phyloP scores from a whole-genome alignment of 2,888 invertebrate species.

The Pseudococcus viburni region DNA sequence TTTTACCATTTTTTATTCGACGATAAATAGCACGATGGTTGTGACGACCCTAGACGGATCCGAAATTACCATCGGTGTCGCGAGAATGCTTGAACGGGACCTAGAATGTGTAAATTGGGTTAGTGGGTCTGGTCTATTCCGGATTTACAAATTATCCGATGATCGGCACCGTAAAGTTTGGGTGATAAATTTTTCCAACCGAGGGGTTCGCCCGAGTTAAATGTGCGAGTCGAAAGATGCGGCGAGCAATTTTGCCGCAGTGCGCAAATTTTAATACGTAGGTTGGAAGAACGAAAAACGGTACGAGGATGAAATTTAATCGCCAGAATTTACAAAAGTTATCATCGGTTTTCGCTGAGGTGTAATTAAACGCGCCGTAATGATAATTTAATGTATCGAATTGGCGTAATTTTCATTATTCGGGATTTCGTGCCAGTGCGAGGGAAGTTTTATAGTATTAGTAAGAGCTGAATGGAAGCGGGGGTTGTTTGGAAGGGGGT shows the following conservation, averaged over 20 bases:
- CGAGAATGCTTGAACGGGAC: too few relatives aligned
- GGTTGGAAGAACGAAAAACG: not conserved
- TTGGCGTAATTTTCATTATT: too few relatives aligned
- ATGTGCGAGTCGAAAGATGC: not conserved
- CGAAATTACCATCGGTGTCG: too few relatives aligned
- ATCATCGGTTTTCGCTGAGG: too few relatives aligned
- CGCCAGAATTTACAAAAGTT: not conserved
- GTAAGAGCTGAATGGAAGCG: too few relatives aligned
- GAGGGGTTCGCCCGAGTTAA: not conserved
- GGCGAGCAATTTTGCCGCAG: not conserved
- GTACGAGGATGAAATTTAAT: not conserved
- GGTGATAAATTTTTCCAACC: not conserved
- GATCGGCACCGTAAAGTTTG: not conserved
- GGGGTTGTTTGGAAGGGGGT: too few relatives aligned
- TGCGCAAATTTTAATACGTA: not conserved
- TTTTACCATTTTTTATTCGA: constrained; percentile 10
- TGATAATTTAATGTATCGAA: too few relatives aligned
- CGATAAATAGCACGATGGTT: not conserved
- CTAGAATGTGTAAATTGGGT: not conserved
- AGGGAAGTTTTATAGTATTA: too few relatives aligned
- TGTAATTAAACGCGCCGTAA: too few relatives aligned
- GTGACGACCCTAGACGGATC: too few relatives aligned
- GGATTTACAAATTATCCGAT: constrained; percentile 1
- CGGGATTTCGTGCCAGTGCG: too few relatives aligned
- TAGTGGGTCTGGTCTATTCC: constrained; percentile 40